Conservation (phyloP, 2,113 vertebrate genomes). For the Castor canadensis region DNA sequence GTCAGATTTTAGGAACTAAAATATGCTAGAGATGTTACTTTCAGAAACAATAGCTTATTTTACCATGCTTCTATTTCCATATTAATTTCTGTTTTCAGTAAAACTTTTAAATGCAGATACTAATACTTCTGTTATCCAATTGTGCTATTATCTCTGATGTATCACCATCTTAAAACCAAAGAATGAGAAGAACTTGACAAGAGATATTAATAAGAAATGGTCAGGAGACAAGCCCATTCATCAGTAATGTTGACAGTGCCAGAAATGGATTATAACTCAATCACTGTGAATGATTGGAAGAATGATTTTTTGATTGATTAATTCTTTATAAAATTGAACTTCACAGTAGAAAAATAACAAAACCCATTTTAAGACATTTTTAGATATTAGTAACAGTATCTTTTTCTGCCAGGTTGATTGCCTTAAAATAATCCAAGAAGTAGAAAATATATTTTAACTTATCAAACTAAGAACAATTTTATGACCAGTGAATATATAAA, state of each 20-base stretch:
- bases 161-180: background rate
- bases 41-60: background rate
- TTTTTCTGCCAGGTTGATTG: background rate
- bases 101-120: background rate
- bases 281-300: constrained; percentile 14
- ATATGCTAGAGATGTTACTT: background rate
- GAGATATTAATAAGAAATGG: background rate
- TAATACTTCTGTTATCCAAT: background rate
- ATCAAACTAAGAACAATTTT: background rate
- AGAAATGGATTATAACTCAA: constrained; percentile 30
- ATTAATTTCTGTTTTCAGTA: background rate
- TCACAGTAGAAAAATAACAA: background rate
- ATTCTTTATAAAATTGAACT: constrained; percentile 28
- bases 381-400: background rate
- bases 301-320: constrained; percentile 48
- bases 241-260: background rate
- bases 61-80: background rate
- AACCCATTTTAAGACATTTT: background rate
- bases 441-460: background rate
- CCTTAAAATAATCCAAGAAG: constrained; percentile 14
- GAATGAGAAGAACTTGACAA: background rate
- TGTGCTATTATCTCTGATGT: background rate
- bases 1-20: background rate
- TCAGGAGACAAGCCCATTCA: background rate
- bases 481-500: background rate